Evolutionary conservation across 2,113 vertebrate genomes (phyloP).

Genomic region (Epinephelus fuscoguttatus): DNA sequence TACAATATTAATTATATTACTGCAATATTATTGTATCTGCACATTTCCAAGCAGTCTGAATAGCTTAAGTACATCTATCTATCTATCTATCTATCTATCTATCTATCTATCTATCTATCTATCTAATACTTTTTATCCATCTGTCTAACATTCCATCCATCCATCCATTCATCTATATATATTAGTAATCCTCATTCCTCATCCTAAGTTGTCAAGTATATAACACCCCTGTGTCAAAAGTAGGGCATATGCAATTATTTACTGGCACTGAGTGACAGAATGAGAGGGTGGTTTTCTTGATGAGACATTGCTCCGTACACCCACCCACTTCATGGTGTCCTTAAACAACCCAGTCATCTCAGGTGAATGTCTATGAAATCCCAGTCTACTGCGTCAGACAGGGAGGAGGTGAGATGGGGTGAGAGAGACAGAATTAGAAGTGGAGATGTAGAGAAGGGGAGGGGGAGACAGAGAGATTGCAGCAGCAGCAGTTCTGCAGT

Average conservation of each 20-base stretch:
- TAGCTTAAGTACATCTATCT: background rate
- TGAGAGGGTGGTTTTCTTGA: background rate
- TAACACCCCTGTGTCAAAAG: background rate
- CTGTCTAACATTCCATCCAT: too few relatives aligned
- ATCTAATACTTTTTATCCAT: too few relatives aligned
- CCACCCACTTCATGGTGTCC: conserved; percentile 2
- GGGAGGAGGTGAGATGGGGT: conserved; percentile 18
- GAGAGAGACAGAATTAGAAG: conserved; percentile 19
- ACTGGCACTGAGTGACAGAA: background rate
- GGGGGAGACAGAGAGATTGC: conserved; percentile 7
- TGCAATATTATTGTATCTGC: background rate
- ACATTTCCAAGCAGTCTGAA: background rate
- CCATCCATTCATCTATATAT: too few relatives aligned
- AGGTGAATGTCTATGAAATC: conserved; percentile 27
- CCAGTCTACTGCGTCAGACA: conserved; percentile 16
- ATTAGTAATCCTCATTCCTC: background rate
- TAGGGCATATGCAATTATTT: background rate
- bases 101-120: too few relatives aligned
- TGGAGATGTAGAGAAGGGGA: background rate
- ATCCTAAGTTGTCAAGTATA: background rate
- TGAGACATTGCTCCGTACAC: background rate
- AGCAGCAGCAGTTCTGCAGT: conserved; percentile 42
- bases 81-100: too few relatives aligned
- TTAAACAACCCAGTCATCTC: conserved; percentile 32
- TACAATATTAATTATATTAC: too few relatives aligned